Conservation (phyloP, 2,113 vertebrate genomes). For the Ondatra zibethicus region DNA sequence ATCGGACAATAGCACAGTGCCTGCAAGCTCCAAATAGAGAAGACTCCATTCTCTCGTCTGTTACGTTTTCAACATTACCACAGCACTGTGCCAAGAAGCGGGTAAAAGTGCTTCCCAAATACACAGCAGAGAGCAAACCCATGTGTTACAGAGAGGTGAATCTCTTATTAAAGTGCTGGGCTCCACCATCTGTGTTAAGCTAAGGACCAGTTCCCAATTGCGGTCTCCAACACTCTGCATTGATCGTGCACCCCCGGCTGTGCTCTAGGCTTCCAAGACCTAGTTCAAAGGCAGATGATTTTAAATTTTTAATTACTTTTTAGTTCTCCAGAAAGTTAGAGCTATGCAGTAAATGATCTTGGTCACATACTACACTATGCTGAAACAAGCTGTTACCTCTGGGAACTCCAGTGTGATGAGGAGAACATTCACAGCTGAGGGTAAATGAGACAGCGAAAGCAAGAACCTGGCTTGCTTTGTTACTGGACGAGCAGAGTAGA, state of each 20-base stretch:
- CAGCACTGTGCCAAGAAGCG: neutral
- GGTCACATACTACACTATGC: neutral
- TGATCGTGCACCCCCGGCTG: rapidly evolving
- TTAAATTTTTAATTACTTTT: neutral
- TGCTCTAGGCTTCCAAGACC: neutral
- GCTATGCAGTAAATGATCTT: neutral
- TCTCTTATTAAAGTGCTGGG: rapidly evolving
- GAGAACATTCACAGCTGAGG: neutral
- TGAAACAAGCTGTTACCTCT: neutral
- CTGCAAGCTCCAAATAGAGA: neutral
- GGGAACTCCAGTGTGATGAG: neutral
- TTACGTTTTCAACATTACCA: neutral
- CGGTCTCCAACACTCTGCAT: neutral
- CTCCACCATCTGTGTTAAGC: neutral
- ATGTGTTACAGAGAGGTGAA: rapidly evolving
- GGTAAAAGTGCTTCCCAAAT: neutral
- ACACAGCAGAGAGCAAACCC: neutral
- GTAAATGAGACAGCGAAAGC: neutral
- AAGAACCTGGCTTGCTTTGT: neutral
- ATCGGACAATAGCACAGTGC: neutral
- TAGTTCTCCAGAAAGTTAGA: neutral
- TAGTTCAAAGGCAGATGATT: neutral
- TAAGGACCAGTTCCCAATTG: neutral
- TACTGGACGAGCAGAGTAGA: neutral
- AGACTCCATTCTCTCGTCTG: neutral